Base-by-base conservation (phyloP, 2,113 vertebrate species). In the Microtus richardsoni region DNA sequence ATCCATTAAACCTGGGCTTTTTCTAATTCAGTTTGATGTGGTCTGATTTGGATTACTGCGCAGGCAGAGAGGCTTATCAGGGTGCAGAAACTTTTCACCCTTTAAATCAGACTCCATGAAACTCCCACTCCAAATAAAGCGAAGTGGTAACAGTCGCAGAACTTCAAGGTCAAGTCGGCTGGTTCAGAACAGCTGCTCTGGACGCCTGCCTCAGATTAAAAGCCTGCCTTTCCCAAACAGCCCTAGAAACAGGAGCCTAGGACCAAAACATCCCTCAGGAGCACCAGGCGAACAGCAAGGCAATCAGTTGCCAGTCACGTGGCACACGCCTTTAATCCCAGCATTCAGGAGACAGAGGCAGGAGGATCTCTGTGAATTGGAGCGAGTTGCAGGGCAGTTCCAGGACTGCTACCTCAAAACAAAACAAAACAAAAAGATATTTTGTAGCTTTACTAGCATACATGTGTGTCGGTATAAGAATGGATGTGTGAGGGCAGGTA, bases 61-160 rank as follows among this genome's bases (percentile, higher is more conserved):
- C 58, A 19, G 6, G 58, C 58, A 58, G 58, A 58, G 58, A 21
- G 58, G 58, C 19, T 21, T 58, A 58, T 58, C 54, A 17, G 58
- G 58, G 58, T 58, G 19, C 58, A 58, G 58, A 58, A 58, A 58
- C 58, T 21, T 58, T 58, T 58, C 88, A 73, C 16, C 28, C 44
- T 91, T 96, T 74, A 90, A 89, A 93, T 66, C 8, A 7, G 30
- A 95, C 75, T 93, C 89, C 92, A 95, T 73, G 49, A 96, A 96
- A 94, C 79, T 64, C 33, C 10, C 30, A 78, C 58, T 74, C 91
- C n/a, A 44, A 75, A 88, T 39, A 96, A 93, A 82, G 24, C 28
- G 58, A 22, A 39, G 36, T 26, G 12, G 60, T 60, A 62, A 83
- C 14, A 16, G 54, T 36, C 14, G 47, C 30, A 9, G 54, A 87